Conservation (phyloP, 2,113 vertebrate species). For the Steatornis caripensis region DNA sequence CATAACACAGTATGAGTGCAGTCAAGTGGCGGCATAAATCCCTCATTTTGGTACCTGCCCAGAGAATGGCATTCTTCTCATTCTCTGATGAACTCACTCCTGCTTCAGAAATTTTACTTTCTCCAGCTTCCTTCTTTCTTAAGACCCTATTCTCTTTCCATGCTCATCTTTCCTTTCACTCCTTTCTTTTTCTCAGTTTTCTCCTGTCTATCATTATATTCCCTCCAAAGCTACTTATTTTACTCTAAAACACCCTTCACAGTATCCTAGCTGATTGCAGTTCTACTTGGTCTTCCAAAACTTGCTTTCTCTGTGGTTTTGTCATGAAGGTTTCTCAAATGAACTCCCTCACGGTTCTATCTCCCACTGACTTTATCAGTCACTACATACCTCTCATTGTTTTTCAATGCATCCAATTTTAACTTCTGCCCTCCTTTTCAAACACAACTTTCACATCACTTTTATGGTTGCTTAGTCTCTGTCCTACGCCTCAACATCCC, state of each 20-base stretch:
- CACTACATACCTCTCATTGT: neutral
- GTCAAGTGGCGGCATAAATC: neutral
- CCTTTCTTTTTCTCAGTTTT: neutral
- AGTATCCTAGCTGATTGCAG: neutral
- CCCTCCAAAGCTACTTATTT: neutral
- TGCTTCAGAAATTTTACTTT: neutral
- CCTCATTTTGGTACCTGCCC: neutral
- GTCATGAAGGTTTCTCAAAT: neutral
- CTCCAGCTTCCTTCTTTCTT: neutral
- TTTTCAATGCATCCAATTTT: neutral
- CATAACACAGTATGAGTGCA: neutral
- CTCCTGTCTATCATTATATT: neutral
- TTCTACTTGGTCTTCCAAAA: neutral
- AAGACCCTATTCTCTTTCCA: neutral
- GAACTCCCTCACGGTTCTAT: neutral
- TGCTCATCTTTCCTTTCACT: neutral
- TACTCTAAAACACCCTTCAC: neutral
- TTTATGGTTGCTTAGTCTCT: neutral
- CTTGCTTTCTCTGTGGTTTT: neutral
- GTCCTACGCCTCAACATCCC: neutral
- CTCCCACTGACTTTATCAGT: neutral
- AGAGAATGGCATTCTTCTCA: neutral
- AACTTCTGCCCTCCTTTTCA: neutral
- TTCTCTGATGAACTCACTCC: neutral
- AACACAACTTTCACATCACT: neutral